Evolutionary conservation across 2,113 vertebrate species (phyloP).

Genomic region (Lontra canadensis): DNA sequence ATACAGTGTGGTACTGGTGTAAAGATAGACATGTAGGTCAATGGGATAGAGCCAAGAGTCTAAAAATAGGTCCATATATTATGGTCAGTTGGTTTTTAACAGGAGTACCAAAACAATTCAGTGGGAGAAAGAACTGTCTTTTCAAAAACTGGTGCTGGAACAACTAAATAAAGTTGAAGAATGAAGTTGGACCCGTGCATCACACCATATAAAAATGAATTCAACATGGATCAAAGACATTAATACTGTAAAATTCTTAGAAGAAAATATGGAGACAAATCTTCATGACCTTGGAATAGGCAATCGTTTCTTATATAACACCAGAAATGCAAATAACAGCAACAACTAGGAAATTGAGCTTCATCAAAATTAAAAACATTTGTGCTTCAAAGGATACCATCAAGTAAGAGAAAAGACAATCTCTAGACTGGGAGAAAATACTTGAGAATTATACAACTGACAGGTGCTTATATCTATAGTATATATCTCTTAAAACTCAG

Average conservation of each 20-base stretch:
- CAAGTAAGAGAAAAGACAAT: not conserved
- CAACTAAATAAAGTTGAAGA: constrained; percentile 10
- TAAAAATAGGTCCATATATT: not conserved
- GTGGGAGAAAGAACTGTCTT: not conserved
- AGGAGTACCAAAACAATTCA: not conserved
- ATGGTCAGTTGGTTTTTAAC: not conserved
- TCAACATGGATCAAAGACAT: not conserved
- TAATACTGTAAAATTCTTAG: not conserved
- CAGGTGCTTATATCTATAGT: not conserved
- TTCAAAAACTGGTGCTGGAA: not conserved
- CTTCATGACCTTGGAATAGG: not conserved
- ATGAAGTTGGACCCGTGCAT: not conserved
- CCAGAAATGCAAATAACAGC: not conserved
- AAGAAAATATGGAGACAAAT: not conserved
- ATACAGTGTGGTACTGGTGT: not conserved
- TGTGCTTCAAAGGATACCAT: not conserved
- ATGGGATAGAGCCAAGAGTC: not conserved
- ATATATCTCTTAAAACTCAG: not conserved
- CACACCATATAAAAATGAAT: constrained; percentile 28
- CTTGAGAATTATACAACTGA: not conserved
- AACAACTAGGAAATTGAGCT: not conserved
- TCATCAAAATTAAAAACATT: not conserved
- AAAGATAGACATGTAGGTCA: not conserved
- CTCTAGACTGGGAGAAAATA: not conserved
- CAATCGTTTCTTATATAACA: not conserved